These are phyloP conservation scores for Dasysyrphus albostriatus DNA, from an alignment of 2,888 invertebrate species.

Conservation along the genomic window DNA sequence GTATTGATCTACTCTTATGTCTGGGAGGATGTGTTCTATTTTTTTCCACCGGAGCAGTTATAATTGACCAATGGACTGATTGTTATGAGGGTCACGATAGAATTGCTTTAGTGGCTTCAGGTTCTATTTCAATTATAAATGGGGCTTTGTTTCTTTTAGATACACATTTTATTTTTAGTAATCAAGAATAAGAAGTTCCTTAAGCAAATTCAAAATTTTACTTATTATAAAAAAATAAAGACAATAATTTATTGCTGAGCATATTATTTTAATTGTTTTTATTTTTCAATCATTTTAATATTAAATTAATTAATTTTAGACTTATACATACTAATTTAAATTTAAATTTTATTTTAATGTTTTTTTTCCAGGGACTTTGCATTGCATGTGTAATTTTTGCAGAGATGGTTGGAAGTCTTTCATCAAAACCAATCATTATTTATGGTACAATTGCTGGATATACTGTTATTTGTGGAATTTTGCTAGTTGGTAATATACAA, in stretches of 20 bases:
- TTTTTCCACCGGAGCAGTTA: no score
- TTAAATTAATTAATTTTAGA: neutral
- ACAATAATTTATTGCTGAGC: no score
- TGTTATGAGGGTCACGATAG: no score
- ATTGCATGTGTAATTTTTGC: constrained; percentile 81
- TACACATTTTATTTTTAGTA: no score
- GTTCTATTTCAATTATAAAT: neutral
- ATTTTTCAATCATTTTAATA: no score
- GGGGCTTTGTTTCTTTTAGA: neutral
- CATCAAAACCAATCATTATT: constrained; percentile 79
- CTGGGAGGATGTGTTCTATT: no score
- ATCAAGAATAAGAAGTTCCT: no score
- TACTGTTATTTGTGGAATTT: constrained; percentile 80
- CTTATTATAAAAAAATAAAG: no score
- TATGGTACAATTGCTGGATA: constrained; percentile 82
- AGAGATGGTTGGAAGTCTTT: constrained; percentile 77
- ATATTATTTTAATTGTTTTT: neutral
- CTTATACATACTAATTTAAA: no score
- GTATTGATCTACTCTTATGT: no score
- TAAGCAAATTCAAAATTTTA: no score
- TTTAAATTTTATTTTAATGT: neutral
- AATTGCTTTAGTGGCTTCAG: neutral
- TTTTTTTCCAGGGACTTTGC: constrained; percentile 79
- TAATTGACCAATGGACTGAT: no score
- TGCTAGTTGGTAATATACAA: constrained; percentile 79